Base-by-base conservation (phyloP, 2,888 invertebrate species). In the Heliconius ethilla region DNA sequence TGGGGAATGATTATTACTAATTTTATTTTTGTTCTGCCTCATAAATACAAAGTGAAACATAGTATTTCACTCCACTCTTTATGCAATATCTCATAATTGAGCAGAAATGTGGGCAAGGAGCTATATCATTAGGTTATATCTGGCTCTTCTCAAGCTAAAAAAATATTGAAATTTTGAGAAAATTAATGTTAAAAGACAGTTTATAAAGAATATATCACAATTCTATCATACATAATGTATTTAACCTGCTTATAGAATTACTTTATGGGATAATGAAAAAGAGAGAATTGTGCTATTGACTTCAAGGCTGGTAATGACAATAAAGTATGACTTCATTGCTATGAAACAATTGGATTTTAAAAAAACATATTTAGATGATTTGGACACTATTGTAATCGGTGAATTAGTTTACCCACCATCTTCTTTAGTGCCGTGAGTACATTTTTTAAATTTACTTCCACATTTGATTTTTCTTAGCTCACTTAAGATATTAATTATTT, bases 241-340 rank as follows among this genome's bases (percentile, higher is more conserved):
- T 55, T 3, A 29, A 29, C 15, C 5, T 72, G 15, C 55, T 78
- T 75, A 37, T 70, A 98, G 98, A 89, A 97, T 98, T 85, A 97
- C 97, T 84, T 95, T 97, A 81, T 98, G 98, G 98, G 97, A 98
- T 87, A 96, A 97, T 86, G 98, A 98, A 87, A 96, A 97, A 85
- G 98, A 98, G 89, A 95, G 97, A 74, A 95, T 98, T 63, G 94
- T 98, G 3, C 88, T 98, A 22, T 91, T 98, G 37, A 97, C 97
- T 4, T 96, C 96, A n/a, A 95, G 96, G 83, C 95, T 96, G 63
- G 91, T 98, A 45, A 95, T 97, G 85, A 95, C 96, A 11, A 95
- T 97, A 78, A 97, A 97, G 87, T 98, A 97, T 89, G 98, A 98
- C 91, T 98, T 98, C 89, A 98, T 98, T 84, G 97, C 97, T 0